A percentile compares a stretch with the other conserved stretches of the same genome.
Conservation (phyloP, 1,140 invertebrate species). For the Drosophila bipectinata region DNA sequence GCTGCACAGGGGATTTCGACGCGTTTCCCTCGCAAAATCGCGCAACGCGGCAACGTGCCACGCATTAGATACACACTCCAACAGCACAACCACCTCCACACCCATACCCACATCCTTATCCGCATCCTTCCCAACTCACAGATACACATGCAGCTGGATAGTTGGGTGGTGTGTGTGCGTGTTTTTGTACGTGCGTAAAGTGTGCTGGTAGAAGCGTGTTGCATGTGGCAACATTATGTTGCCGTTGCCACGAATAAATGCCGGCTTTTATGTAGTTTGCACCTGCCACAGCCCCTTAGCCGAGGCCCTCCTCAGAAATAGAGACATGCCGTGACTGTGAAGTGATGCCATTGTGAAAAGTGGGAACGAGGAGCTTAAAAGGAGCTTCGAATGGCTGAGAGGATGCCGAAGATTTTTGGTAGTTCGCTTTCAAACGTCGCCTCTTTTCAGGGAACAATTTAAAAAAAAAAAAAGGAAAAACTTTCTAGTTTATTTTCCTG, state of each 20-base stretch:
- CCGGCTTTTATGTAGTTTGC: conserved; percentile 67
- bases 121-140: neutral
- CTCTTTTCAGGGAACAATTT: neutral
- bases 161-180: conserved; percentile 11
- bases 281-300: conserved; percentile 3
- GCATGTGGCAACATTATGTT: conserved; percentile 76
- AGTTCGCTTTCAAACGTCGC: conserved; percentile 42
- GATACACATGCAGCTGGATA: conserved; percentile 1
- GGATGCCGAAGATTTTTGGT: conserved; percentile 44
- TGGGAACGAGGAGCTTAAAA: conserved; percentile 20
- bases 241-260: conserved; percentile 65
- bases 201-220: conserved; percentile 41
- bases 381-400: conserved; percentile 13
- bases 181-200: conserved; percentile 25
- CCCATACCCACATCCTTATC: conserved; percentile 1
- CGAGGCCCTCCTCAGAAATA: conserved; percentile 18
- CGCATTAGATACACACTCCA: conserved; percentile 52
- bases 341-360: conserved; percentile 43
- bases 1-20: conserved; percentile 7
- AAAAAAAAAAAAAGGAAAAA: conserved; percentile 1
- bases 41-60: conserved; percentile 34
- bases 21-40: conserved; percentile 18
- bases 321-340: conserved; percentile 56
- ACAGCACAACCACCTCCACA: neutral
- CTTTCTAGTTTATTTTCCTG: neutral